A percentile compares a stretch with the other conserved stretches of the same genome.
These are phyloP conservation scores for Colletes gigas DNA, from an alignment of 1,140 invertebrate genomes.

Conservation along the genomic window DNA sequence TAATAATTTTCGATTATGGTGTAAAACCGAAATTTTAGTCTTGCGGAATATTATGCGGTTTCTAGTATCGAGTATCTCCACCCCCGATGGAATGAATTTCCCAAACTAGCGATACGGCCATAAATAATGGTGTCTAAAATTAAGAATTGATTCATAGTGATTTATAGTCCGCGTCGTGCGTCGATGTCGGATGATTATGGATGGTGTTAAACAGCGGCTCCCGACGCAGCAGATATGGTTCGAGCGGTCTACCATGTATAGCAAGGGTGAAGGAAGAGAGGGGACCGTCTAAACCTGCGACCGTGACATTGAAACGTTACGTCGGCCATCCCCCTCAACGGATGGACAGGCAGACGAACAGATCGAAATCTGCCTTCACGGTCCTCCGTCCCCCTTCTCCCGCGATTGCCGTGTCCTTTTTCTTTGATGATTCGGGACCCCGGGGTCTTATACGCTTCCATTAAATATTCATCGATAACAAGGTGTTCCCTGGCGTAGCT, in stretches of 20 bases:
- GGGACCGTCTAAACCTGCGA: constrained; percentile 53
- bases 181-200: constrained; percentile 44
- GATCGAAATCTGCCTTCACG: constrained; percentile 56
- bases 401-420: constrained; percentile 23
- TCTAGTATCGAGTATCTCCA: too few species aligned
- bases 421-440: constrained; percentile 13
- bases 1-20: too few species aligned
- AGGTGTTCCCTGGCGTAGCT: background rate
- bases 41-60: too few species aligned
- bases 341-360: constrained; percentile 51
- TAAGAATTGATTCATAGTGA: constrained; percentile 33
- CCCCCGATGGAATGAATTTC: background rate
- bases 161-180: constrained; percentile 17
- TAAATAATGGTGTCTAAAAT: background rate
- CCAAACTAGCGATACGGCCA: background rate
- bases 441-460: background rate
- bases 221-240: constrained; percentile 41
- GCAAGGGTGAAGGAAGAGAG: constrained; percentile 29
- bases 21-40: too few species aligned
- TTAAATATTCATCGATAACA: constrained; percentile 39
- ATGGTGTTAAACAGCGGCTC: constrained; percentile 47
- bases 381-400: constrained; percentile 43
- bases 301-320: constrained; percentile 69
- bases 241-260: constrained; percentile 49
- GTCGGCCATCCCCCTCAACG: constrained; percentile 46